These are phyloP conservation scores for Melanotaenia boesemani DNA, from an alignment of 2,797 vertebrate species.

Conservation along the genomic window DNA sequence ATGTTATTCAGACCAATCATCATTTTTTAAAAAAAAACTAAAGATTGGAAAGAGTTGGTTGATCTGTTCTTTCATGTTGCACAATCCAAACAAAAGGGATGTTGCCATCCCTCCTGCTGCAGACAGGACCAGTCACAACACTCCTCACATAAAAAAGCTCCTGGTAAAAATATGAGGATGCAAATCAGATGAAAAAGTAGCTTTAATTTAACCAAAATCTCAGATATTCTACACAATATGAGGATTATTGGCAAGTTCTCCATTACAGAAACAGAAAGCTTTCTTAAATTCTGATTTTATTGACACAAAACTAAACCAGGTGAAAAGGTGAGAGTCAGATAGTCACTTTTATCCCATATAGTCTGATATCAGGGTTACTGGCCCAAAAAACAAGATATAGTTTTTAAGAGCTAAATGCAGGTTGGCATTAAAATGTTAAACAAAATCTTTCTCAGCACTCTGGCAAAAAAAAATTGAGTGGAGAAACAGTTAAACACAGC, in stretches of 20 bases:
- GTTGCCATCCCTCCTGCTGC: background rate
- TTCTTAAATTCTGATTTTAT: background rate
- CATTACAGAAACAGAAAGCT: background rate
- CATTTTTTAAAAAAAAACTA: constrained; percentile 64
- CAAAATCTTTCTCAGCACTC: background rate
- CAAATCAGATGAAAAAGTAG: background rate
- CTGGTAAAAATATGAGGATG: background rate
- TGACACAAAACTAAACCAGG: background rate
- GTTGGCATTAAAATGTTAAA: background rate
- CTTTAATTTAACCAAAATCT: background rate
- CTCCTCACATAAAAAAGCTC: background rate
- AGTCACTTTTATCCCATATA: background rate
- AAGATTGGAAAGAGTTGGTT: background rate
- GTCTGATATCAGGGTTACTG: background rate
- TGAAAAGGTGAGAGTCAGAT: background rate
- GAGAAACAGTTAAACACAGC: too few species aligned
- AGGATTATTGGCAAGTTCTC: background rate
- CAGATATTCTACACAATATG: too few species aligned
- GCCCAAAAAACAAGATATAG: background rate
- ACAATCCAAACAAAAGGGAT: background rate
- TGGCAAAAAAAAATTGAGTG: too few species aligned
- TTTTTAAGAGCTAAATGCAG: background rate
- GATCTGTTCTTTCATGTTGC: background rate
- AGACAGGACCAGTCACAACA: background rate
- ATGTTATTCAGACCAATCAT: constrained; percentile 89